phyloP scores from a whole-genome alignment of 2,113 vertebrate species.

The Lasiurus cinereus region DNA sequence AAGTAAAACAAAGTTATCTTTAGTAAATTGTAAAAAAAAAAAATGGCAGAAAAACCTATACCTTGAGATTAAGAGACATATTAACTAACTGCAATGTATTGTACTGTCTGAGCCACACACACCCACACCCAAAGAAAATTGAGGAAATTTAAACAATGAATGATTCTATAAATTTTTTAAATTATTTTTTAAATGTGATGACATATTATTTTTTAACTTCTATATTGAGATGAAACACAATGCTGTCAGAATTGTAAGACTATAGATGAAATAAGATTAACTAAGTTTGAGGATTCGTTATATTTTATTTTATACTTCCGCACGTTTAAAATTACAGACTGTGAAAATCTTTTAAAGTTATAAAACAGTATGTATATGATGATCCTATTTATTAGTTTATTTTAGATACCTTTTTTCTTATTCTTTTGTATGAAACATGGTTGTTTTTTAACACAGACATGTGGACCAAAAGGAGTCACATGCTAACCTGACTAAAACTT shows the following conservation, averaged over 20 bases:
- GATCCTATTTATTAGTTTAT: neutral
- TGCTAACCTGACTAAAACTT: no score
- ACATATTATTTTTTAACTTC: neutral
- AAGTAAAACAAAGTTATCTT: slow-evolving; percentile 5
- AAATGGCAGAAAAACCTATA: neutral
- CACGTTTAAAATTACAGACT: neutral
- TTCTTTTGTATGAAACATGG: neutral
- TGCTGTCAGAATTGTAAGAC: neutral
- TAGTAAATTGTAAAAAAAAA: slow-evolving; percentile 6
- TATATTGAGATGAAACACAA: neutral
- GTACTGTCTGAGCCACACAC: neutral
- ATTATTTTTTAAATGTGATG: slow-evolving; percentile 25
- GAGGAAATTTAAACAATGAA: neutral
- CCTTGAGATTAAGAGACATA: neutral
- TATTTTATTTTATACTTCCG: neutral
- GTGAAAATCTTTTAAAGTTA: neutral
- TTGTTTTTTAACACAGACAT: neutral
- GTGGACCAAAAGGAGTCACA: no score
- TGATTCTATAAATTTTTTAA: neutral
- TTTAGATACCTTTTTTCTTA: slow-evolving; percentile 15
- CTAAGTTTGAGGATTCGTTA: neutral
- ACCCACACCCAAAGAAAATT: neutral
- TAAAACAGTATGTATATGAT: neutral
- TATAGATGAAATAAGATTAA: slow-evolving; percentile 34
- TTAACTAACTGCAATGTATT: neutral